These are phyloP conservation scores for Diadromus collaris DNA, from an alignment of 2,888 invertebrate species.

Conservation along the genomic window DNA sequence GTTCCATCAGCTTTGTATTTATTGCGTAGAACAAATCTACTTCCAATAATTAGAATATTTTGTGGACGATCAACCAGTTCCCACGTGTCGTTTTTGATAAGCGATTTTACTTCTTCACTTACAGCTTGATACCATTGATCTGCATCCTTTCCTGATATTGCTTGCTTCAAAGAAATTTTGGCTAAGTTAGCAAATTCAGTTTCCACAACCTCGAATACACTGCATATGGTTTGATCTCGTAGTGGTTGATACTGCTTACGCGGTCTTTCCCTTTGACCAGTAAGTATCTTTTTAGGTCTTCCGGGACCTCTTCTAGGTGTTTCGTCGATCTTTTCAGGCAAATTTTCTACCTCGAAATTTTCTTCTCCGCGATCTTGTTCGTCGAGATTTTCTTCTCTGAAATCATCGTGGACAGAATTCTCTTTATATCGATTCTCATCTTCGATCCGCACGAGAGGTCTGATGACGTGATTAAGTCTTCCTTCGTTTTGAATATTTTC, in stretches of 20 bases:
- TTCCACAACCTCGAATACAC: conserved; percentile 19
- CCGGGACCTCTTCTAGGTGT: conserved; percentile 21
- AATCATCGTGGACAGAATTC: conserved; percentile 1
- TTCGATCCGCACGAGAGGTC: neutral
- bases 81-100: conserved; percentile 28
- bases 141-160: neutral
- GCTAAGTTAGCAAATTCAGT: conserved; percentile 33
- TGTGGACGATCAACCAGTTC: conserved; percentile 4
- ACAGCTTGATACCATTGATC: conserved; percentile 13
- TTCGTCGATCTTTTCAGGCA: neutral
- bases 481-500: conserved; percentile 8
- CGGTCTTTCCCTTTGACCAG: conserved; percentile 36
- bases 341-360: neutral
- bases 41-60: conserved; percentile 2
- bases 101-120: conserved; percentile 1
- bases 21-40: conserved; percentile 16
- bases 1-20: conserved; percentile 16
- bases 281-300: conserved; percentile 17
- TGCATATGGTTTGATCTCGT: neutral
- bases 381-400: neutral
- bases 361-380: neutral
- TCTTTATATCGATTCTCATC: neutral
- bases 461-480: neutral
- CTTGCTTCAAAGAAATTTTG: neutral
- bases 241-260: conserved; percentile 22